A percentile compares a stretch with the other conserved stretches of the same genome.
Conservation (phyloP, 1,140 invertebrate species). For the Cherax destructor region DNA sequence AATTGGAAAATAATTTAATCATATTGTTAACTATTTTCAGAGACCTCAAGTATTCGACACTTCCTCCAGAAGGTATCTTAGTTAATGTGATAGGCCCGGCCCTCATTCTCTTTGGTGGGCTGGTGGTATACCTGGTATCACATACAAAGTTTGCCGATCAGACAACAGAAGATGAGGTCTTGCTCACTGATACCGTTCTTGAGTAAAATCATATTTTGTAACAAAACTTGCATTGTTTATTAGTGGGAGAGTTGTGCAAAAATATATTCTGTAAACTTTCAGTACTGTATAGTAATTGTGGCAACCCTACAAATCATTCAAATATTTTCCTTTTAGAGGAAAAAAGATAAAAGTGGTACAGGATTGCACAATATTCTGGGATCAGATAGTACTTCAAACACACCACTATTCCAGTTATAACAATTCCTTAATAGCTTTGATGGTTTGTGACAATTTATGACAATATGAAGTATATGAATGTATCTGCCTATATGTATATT, state of each 20-base stretch:
- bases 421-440: too few species aligned
- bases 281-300: background rate
- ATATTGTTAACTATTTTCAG: background rate
- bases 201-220: constrained; percentile 56
- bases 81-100: constrained; percentile 87
- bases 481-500: too few species aligned
- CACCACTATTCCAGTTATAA: too few species aligned
- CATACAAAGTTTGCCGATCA: constrained; percentile 84
- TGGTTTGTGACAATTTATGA: too few species aligned
- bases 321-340: background rate
- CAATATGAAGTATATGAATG: too few species aligned
- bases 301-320: background rate
- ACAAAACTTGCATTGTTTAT: background rate
- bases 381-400: too few species aligned
- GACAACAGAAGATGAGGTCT: constrained; percentile 85
- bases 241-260: background rate
- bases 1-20: background rate
- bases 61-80: constrained; percentile 82
- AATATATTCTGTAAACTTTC: background rate
- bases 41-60: constrained; percentile 75
- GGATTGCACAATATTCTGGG: too few species aligned
- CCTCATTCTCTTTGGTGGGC: constrained; percentile 82
- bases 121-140: constrained; percentile 85
- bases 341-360: too few species aligned
- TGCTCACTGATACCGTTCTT: constrained; percentile 76